Conservation (phyloP, 92 coral and sea anemone genomes). For the Zoanthus sociatus region DNA sequence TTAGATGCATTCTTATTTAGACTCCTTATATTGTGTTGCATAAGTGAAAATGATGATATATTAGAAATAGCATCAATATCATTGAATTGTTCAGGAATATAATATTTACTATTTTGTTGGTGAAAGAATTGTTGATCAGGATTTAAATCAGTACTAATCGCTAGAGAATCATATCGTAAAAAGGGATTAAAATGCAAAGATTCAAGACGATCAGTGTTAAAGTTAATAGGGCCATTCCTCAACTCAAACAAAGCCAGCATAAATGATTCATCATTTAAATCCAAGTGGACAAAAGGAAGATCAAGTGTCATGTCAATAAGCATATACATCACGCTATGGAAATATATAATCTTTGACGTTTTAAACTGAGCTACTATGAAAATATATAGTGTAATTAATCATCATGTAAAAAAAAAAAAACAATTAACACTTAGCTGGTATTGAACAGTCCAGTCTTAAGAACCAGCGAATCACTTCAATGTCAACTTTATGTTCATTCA, state of each 20-base stretch:
- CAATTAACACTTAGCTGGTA: neutral
- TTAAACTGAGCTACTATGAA: no score
- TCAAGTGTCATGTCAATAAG: neutral
- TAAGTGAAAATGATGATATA: conserved; percentile 9
- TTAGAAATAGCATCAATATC: neutral
- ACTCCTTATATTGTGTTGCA: conserved; percentile 25
- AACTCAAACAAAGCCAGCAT: conserved; percentile 8
- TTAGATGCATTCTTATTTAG: conserved; percentile 5
- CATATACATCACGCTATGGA: neutral
- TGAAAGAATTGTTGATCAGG: conserved; percentile 26
- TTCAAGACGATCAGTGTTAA: neutral
- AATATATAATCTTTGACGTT: no score
- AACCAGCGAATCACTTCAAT: neutral
- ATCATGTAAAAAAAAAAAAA: no score
- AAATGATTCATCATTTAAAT: conserved; percentile 10
- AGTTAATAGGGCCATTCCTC: neutral
- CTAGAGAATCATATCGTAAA: neutral
- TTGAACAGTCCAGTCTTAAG: neutral
- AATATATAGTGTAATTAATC: no score
- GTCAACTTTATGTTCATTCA: neutral
- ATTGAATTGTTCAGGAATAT: conserved; percentile 22
- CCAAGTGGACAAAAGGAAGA: neutral
- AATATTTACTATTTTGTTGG: conserved; percentile 24
- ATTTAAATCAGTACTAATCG: conserved; percentile 2
- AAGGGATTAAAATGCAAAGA: conserved; percentile 13